Conservation (phyloP, 2,888 invertebrate genomes). For the Drosophila subsilvestris region DNA sequence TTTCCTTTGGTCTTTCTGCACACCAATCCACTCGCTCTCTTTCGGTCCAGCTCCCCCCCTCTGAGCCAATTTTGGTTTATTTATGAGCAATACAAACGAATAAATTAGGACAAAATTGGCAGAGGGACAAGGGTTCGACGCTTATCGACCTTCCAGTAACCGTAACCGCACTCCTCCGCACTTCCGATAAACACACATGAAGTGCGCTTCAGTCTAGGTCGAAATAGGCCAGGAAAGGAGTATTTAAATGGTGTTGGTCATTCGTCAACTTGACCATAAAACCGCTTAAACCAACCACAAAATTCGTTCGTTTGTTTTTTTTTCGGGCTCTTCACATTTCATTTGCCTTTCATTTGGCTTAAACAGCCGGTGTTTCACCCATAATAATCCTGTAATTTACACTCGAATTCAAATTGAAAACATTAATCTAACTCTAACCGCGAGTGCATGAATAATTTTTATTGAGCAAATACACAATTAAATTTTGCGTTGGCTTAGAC, state of each 20-base stretch:
- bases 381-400: not conserved
- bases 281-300: constrained; percentile 71
- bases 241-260: constrained; percentile 65
- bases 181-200: constrained; percentile 16
- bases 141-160: constrained; percentile 46
- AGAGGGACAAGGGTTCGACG: constrained; percentile 43
- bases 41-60: constrained; percentile 1
- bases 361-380: not conserved
- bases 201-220: not conserved
- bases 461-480: too few relatives aligned
- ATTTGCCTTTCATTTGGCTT: not conserved
- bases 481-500: too few relatives aligned
- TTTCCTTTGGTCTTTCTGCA: constrained; percentile 17
- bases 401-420: not conserved
- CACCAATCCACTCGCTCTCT: constrained; percentile 25
- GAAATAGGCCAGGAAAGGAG: not conserved
- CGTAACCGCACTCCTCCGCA: constrained; percentile 20
- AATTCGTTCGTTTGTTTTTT: not conserved
- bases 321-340: not conserved
- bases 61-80: constrained; percentile 74
- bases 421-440: not conserved
- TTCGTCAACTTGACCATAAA: constrained; percentile 77
- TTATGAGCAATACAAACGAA: constrained; percentile 76
- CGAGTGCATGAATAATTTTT: too few relatives aligned
- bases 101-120: constrained; percentile 71